Conservation (phyloP, 1,140 invertebrate genomes). For the Drosophila tristis region DNA sequence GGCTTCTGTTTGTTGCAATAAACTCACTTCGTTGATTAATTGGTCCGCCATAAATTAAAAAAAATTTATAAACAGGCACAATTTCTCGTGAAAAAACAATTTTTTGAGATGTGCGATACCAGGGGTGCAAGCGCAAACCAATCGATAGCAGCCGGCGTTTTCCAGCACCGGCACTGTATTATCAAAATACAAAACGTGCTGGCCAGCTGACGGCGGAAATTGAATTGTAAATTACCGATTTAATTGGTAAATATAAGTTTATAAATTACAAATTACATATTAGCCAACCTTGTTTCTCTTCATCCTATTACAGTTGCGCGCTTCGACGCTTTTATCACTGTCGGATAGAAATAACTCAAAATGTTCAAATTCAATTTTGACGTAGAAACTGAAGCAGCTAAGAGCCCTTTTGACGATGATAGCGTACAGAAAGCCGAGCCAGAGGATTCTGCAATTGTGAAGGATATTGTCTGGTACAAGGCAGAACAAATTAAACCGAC, state of each 20-base stretch:
- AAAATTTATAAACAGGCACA: conserved; percentile 49
- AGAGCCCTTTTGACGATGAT: conserved; percentile 40
- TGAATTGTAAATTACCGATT: not conserved
- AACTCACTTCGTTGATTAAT: conserved; percentile 63
- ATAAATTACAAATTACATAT: too few species aligned
- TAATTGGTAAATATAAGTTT: not conserved
- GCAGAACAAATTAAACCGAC: conserved; percentile 45
- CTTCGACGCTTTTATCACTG: not conserved
- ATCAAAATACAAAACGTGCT: too few species aligned
- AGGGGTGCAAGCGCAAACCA: too few species aligned
- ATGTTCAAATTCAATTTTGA: conserved; percentile 86
- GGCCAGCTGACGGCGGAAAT: too few species aligned
- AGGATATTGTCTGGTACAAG: conserved; percentile 69
- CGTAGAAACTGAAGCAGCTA: conserved; percentile 73
- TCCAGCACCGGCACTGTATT: too few species aligned
- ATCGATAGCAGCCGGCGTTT: too few species aligned
- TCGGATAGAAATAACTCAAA: not conserved
- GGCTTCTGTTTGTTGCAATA: not conserved
- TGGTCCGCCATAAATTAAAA: conserved; percentile 70
- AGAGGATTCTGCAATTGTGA: conserved; percentile 9
- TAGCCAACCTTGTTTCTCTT: too few species aligned
- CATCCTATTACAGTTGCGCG: too few species aligned
- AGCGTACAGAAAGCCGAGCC: conserved; percentile 1
- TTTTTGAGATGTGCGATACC: conserved; percentile 29
- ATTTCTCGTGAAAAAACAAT: conserved; percentile 52